Percentiles rank a stretch among this genome's conserved stretches.
Evolutionary conservation across 2,797 vertebrate species (phyloP).

Genomic region (Clamator glandarius): DNA sequence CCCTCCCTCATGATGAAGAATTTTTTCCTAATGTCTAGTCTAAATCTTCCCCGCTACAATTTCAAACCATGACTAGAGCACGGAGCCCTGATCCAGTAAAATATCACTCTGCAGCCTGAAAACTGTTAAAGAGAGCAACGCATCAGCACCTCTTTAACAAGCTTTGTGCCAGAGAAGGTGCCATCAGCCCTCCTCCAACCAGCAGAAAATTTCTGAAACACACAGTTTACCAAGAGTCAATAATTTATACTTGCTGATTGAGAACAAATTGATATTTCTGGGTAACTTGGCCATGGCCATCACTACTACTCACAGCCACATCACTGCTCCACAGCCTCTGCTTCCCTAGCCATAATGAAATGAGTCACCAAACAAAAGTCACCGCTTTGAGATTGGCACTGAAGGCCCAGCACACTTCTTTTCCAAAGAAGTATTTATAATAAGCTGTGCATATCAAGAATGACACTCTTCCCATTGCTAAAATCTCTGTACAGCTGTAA

Average conservation of each 20-base stretch:
- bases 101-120: fast-evolving
- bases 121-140: fast-evolving
- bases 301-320: neutral
- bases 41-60: too few relatives aligned
- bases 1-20: too few relatives aligned
- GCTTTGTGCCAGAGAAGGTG: neutral
- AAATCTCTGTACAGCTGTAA: constrained; percentile 6
- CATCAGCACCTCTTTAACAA: neutral
- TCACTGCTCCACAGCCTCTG: neutral
- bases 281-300: too few relatives aligned
- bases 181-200: neutral
- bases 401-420: neutral
- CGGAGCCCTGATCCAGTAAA: neutral
- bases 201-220: neutral
- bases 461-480: neutral
- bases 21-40: too few relatives aligned
- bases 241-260: fast-evolving
- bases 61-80: too few relatives aligned
- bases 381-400: fast-evolving
- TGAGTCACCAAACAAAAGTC: neutral
- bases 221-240: neutral
- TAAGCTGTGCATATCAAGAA: neutral
- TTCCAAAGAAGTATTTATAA: neutral
- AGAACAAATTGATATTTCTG: neutral
- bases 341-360: neutral